Conservation (phyloP, 2,888 invertebrate genomes). For the Branchellion lobata region DNA sequence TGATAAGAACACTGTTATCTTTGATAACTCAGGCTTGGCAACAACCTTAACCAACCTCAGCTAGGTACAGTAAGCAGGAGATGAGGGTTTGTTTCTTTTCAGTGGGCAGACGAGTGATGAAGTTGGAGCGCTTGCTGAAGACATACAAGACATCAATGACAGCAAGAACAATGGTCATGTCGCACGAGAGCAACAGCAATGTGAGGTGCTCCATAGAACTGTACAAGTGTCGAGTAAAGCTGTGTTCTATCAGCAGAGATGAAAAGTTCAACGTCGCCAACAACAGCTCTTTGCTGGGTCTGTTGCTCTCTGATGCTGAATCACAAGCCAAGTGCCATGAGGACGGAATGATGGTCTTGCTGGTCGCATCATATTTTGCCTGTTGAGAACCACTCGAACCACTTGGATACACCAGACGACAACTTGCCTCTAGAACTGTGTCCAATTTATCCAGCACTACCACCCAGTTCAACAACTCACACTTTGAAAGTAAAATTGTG, state of each 20-base stretch:
- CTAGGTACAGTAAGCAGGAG: conserved; percentile 74
- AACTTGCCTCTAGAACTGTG: conserved; percentile 75
- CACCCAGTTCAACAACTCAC: conserved; percentile 82
- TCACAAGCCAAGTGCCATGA: conserved; percentile 76
- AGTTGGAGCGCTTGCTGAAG: conserved; percentile 83
- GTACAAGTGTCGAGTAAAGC: conserved; percentile 81
- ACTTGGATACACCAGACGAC: conserved; percentile 59
- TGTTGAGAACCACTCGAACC: conserved; percentile 59
- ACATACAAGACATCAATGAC: conserved; percentile 82
- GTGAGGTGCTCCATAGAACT: conserved; percentile 83
- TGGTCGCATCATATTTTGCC: conserved; percentile 47
- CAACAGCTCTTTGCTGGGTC: conserved; percentile 67
- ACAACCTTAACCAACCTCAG: conserved; percentile 75
- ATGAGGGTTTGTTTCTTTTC: conserved; percentile 73
- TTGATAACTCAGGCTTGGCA: no score
- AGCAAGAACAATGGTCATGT: conserved; percentile 79
- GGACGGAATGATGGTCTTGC: background rate
- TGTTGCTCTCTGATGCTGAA: conserved; percentile 63
- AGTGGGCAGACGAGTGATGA: conserved; percentile 74
- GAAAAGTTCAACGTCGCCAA: conserved; percentile 78
- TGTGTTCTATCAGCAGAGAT: conserved; percentile 80
- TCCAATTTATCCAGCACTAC: conserved; percentile 73
- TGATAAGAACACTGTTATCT: no score
- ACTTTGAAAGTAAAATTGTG: conserved; percentile 61
- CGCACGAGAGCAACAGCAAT: conserved; percentile 74